Evolutionary conservation across 2,888 invertebrate species (phyloP).

Genomic region (Tridacna gigas): DNA sequence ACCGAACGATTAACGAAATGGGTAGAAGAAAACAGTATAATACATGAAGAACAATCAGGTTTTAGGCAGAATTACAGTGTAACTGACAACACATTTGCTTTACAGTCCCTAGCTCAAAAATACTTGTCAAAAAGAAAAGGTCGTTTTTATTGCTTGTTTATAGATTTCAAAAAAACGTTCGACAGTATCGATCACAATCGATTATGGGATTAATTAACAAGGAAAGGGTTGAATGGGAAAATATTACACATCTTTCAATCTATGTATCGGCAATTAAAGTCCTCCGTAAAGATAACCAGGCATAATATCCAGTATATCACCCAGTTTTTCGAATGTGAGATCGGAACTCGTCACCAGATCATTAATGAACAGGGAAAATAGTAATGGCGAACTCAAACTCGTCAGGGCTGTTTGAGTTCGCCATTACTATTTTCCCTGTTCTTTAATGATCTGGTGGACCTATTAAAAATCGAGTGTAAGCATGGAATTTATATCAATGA

Average conservation of each 20-base stretch:
- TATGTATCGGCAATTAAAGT: conserved; percentile 12
- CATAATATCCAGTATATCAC: background rate
- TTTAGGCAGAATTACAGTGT: conserved; percentile 17
- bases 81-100: conserved; percentile 20
- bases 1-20: background rate
- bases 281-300: background rate
- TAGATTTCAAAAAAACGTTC: conserved; percentile 19
- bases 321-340: conserved; percentile 20
- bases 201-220: background rate
- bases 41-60: conserved; percentile 21
- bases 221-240: conserved; percentile 20
- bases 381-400: conserved; percentile 18
- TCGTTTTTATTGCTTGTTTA: conserved; percentile 17
- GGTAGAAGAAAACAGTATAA: conserved; percentile 3
- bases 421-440: conserved; percentile 23
- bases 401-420: conserved; percentile 24
- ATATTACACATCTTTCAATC: background rate
- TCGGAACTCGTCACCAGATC: conserved; percentile 19
- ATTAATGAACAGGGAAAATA: conserved; percentile 26
- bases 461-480: background rate
- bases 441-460: conserved; percentile 17
- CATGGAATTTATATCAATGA: conserved; percentile 10
- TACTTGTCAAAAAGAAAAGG: background rate
- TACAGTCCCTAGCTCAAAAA: conserved; percentile 15
- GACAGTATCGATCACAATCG: background rate